Evolutionary conservation across 2,113 vertebrate species (phyloP).

Genomic region (Limanda limanda): DNA sequence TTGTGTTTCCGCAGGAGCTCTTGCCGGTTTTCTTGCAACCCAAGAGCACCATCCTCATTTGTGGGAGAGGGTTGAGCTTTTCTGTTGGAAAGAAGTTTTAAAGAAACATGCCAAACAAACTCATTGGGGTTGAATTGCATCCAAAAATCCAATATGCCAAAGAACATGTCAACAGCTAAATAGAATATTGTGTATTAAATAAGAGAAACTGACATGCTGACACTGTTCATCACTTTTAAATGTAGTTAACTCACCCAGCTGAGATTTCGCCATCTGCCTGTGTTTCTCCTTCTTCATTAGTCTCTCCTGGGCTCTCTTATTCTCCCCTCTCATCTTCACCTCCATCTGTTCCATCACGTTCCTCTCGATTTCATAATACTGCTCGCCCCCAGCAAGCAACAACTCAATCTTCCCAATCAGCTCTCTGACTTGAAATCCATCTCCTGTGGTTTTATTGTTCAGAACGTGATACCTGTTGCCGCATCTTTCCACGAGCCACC

Average conservation of each 20-base stretch:
- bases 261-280: conserved; percentile 50
- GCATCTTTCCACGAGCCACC: conserved; percentile 65
- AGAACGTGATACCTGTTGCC: conserved; percentile 72
- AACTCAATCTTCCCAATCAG: conserved; percentile 78
- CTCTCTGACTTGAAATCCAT: conserved; percentile 71
- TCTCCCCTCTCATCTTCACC: conserved; percentile 43
- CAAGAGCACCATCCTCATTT: conserved; percentile 63
- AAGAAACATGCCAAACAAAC: background rate
- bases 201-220: background rate
- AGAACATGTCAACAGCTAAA: background rate
- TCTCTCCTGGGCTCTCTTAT: conserved; percentile 45
- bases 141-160: background rate
- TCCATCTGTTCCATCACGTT: conserved; percentile 47
- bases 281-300: conserved; percentile 39
- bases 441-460: conserved; percentile 67
- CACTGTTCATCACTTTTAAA: conserved; percentile 14
- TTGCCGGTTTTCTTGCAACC: conserved; percentile 71
- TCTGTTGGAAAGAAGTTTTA: conserved; percentile 50
- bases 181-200: background rate
- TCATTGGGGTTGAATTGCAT: background rate
- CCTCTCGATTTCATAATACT: conserved; percentile 48
- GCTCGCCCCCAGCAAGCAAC: conserved; percentile 23
- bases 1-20: conserved; percentile 78
- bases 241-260: conserved; percentile 63
- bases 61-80: conserved; percentile 23